Percentiles rank a stretch among this genome's conserved stretches.
Evolutionary conservation across 2,113 vertebrate species (phyloP).

Genomic region (Passerina amoena): DNA sequence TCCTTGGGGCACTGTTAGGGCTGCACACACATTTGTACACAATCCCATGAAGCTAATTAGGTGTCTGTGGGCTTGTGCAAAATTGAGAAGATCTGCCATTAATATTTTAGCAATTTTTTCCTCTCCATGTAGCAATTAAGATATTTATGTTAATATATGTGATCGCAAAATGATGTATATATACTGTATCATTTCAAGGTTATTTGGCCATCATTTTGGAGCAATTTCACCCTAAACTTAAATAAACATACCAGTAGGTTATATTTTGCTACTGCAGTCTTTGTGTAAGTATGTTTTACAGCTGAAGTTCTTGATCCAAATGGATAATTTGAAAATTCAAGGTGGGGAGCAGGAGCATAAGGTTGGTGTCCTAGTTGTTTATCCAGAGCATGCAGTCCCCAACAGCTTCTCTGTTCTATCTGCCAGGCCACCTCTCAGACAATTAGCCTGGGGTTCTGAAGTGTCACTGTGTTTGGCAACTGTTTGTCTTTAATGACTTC

Average conservation of each 20-base stretch:
- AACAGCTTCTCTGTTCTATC: not conserved
- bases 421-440: not conserved
- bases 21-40: not conserved
- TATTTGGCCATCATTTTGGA: not conserved
- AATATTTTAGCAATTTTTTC: not conserved
- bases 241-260: not conserved
- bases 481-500: not conserved
- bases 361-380: not conserved
- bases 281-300: not conserved
- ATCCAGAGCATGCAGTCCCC: not conserved
- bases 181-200: not conserved
- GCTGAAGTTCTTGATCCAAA: not conserved
- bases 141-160: not conserved
- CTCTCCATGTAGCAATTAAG: not conserved
- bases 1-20: not conserved
- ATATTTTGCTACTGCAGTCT: not conserved
- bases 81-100: not conserved
- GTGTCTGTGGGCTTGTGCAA: not conserved
- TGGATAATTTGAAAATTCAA: not conserved
- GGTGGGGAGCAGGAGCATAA: not conserved
- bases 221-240: not conserved
- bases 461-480: not conserved
- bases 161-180: not conserved
- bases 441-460: conserved; percentile 1
- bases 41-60: not conserved